Evolutionary conservation across 2,797 vertebrate genomes (phyloP).

Genomic region (Melanitta fusca): DNA sequence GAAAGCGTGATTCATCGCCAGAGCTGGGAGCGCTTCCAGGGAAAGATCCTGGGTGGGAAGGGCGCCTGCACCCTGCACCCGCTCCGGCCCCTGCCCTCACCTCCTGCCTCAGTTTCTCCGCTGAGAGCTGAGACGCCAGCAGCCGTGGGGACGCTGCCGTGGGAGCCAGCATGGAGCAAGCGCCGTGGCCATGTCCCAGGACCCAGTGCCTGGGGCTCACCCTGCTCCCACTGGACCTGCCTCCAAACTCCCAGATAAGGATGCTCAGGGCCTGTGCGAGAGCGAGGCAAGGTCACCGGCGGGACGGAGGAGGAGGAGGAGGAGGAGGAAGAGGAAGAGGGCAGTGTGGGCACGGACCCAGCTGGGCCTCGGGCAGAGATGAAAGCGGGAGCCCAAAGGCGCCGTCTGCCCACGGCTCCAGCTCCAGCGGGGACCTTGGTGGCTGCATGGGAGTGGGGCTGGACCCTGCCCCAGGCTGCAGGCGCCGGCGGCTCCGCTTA

Average conservation of each 20-base stretch:
- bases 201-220: background rate
- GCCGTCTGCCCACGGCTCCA: background rate
- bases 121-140: background rate
- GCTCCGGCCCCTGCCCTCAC: background rate
- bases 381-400: background rate
- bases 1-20: background rate
- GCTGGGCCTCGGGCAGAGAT: background rate
- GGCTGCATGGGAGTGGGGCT: background rate
- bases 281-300: background rate
- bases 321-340: background rate
- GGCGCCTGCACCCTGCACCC: accelerated
- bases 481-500: background rate
- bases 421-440: background rate
- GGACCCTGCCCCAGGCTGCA: background rate
- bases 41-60: background rate
- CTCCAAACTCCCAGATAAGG: background rate
- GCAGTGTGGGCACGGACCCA: background rate
- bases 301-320: background rate
- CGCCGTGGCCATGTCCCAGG: accelerated
- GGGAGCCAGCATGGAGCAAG: background rate
- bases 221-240: accelerated
- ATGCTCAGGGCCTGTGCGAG: accelerated
- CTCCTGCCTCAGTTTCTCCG: background rate
- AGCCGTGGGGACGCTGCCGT: accelerated
- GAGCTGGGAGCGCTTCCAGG: background rate